A percentile compares a stretch with the other conserved stretches of the same genome.
Evolutionary conservation across 2,113 vertebrate species (phyloP).

Genomic region (Carassius gibelio): DNA sequence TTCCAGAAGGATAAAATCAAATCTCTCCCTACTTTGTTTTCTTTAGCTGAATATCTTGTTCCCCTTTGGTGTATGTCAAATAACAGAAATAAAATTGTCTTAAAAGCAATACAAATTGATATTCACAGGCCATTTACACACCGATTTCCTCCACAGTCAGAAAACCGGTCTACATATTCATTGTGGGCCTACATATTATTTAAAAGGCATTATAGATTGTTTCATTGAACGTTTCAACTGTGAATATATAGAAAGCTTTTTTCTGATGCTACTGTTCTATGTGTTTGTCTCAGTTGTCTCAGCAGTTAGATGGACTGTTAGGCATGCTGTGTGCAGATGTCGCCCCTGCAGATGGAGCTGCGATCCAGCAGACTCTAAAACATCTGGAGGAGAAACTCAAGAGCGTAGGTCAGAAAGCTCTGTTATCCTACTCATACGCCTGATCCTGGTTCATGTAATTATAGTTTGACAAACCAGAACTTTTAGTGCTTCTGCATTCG

Average conservation of each 20-base stretch:
- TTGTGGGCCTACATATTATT: background rate
- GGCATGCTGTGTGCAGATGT: slow-evolving; percentile 98
- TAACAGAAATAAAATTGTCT: background rate
- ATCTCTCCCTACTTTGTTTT: background rate
- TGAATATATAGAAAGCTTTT: background rate
- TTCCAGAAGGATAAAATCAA: background rate
- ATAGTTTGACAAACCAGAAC: background rate
- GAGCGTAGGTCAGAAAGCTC: slow-evolving; percentile 85
- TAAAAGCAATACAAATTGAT: background rate
- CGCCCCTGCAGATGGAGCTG: slow-evolving; percentile 91
- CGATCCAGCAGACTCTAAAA: slow-evolving; percentile 96
- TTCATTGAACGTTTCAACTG: background rate
- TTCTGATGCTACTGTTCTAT: background rate
- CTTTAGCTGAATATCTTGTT: background rate
- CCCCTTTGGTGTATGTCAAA: background rate
- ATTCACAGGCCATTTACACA: background rate
- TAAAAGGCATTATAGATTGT: no score
- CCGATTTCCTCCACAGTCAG: background rate
- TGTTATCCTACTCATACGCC: background rate
- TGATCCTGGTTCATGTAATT: background rate
- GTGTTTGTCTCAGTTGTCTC: slow-evolving; percentile 85
- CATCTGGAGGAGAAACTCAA: slow-evolving; percentile 98
- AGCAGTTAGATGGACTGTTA: slow-evolving; percentile 93
- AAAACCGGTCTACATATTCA: background rate
- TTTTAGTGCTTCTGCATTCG: background rate